Base-by-base conservation (phyloP, 2,797 vertebrate genomes). In the Pristis pectinata region DNA sequence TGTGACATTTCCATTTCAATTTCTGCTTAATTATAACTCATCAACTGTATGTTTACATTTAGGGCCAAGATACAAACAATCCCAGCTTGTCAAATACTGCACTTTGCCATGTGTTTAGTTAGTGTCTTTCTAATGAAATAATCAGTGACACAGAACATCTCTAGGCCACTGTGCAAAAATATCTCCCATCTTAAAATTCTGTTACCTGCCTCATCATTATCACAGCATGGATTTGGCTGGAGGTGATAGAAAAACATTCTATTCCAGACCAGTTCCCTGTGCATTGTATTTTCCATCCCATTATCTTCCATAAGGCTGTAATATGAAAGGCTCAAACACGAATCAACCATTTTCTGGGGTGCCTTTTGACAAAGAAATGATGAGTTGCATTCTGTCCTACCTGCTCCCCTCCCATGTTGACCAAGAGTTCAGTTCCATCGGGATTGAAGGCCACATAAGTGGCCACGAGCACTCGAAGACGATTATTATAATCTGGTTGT, bases 341-440 rank as follows among this genome's bases (percentile, higher is more conserved):
- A 64, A 7, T 41, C 8, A 24, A 72, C 70, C 19, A 44, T 49
- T 93, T 27, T 13, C 56, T 34, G 2, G 34, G 37, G 24, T 56
- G 17, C 8, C 37, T 30, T 56, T 72, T 49, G 74, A 74, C 41
- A 76, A 15, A 56, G 34, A 77, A 11, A 44, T 76, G 17, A 59
- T 1, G 1, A 79, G 70, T 37, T 61, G 37, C 9, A 7, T 34
- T 64, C 24, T 37, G 30, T 95, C 96, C 95, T 96, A 99, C 99
- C 98, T 99, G 99, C 95, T 99, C 99, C 53, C 99, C 99, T 56
- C 99, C 99, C 99, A 99, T 99, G 97, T 99, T 99, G 94, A 99
- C 99, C 3, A 99, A 97, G 89, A 99, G 97, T 97, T 99, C 99
- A 0, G 98, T 99, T 95, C 99, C 99, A 37, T 98, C 99, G 0